Base-by-base conservation (phyloP, 2,113 vertebrate genomes). In the Seriola quinqueradiata region DNA sequence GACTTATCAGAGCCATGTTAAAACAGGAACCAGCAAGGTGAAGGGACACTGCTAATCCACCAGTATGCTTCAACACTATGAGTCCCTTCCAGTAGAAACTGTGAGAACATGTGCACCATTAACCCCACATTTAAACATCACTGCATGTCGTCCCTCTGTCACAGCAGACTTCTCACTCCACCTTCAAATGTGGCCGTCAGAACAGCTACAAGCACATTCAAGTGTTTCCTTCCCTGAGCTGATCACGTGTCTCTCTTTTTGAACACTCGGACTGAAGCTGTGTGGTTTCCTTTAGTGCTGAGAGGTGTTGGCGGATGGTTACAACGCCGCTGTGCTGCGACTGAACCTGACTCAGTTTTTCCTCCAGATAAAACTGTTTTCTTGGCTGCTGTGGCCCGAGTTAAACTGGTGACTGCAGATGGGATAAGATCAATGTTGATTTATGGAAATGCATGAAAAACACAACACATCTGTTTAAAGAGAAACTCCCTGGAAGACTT, bases 401-500 rank as follows among this genome's bases (percentile, higher is more conserved):
- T 42, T 9, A 55, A 78, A 70, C 48, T 8, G 1, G 60, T 54
- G 59, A 69, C 61, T 44, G 17, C 46, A 59, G n/a, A 65, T 1
- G 50, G 21, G 28, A 70, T 61, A 44, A 44, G 1, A 70, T 70
- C 6, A 1, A 34, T 64, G 50, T 75, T 81, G 67, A 81, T 79
- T 71, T 59, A 81, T 79, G 66, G 17, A 84, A 75, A 79, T 84
- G 23, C 60, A 34, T 42, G 60, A 75, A 76, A 83, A 84, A 46
- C 64, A 75, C 14, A 63, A 46, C 9, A 1, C 63, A 79, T 65
- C 25, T 72, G 63, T 72, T 64, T n/a, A 19, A 10, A 71, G 3
- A 10, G 0, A 1, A 0, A 60, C 42, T 69, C 25, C 25, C 55
- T 84, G 65, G 57, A 78, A 64, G 44, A 71, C 23, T 2, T 17